These are phyloP conservation scores for Helicoverpa assulta DNA, from an alignment of 2,888 invertebrate genomes.

Conservation along the genomic window DNA sequence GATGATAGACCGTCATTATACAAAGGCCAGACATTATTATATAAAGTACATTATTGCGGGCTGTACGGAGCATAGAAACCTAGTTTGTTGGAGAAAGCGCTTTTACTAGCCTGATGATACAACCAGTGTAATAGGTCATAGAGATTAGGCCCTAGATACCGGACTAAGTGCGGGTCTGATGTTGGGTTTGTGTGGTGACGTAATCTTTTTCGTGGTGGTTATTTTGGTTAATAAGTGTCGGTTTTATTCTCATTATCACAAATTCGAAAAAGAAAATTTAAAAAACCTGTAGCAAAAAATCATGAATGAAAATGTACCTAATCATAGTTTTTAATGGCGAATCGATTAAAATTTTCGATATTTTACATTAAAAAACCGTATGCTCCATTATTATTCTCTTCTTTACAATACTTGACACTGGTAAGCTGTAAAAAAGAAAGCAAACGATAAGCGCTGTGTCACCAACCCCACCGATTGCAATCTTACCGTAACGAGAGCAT, in stretches of 20 bases:
- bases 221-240: neutral
- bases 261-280: too few species aligned
- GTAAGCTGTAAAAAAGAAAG: too few species aligned
- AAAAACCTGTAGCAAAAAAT: too few species aligned
- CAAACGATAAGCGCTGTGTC: too few species aligned
- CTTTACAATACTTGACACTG: too few species aligned
- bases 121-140: constrained; percentile 82
- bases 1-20: constrained; percentile 44
- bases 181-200: constrained; percentile 36
- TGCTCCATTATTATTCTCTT: too few species aligned
- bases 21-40: constrained; percentile 34
- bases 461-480: too few species aligned
- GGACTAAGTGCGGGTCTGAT: constrained; percentile 31
- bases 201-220: constrained; percentile 29
- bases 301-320: too few species aligned
- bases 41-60: constrained; percentile 46
- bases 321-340: too few species aligned
- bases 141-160: constrained; percentile 68
- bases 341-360: too few species aligned
- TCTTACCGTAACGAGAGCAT: neutral
- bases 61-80: constrained; percentile 67
- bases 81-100: constrained; percentile 78
- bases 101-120: constrained; percentile 76
- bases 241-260: neutral
- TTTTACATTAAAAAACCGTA: too few species aligned